phyloP scores from a whole-genome alignment of 2,797 vertebrate genomes.

The Crenuchus spilurus region DNA sequence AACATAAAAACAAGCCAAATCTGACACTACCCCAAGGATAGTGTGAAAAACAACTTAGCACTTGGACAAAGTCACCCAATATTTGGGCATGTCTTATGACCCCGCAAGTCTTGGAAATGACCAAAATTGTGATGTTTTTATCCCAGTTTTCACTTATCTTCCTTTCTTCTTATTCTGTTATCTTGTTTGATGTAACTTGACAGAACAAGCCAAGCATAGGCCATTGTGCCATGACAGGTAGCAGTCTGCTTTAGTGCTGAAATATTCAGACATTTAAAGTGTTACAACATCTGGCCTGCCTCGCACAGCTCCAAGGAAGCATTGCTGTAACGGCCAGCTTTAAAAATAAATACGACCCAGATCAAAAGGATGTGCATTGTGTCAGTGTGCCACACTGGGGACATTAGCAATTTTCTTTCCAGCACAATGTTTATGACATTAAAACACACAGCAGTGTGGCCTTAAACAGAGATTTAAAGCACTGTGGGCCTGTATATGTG shows the following conservation, averaged over 20 bases:
- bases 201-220: constrained; percentile 36
- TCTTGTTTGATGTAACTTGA: constrained; percentile 32
- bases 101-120: no score
- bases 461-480: constrained; percentile 20
- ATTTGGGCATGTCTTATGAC: no score
- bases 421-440: background rate
- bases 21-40: no score
- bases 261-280: constrained; percentile 42
- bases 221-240: background rate
- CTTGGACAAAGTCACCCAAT: no score
- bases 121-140: no score
- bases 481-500: constrained; percentile 12
- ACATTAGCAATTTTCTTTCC: background rate
- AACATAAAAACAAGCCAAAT: no score
- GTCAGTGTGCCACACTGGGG: constrained; percentile 30
- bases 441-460: background rate
- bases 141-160: no score
- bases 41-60: no score
- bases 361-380: constrained; percentile 23
- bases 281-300: constrained; percentile 46
- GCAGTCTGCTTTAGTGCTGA: constrained; percentile 39
- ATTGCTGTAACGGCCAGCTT: background rate
- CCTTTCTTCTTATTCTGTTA: background rate
- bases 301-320: background rate
- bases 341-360: constrained; percentile 16